Evolutionary conservation across 1,140 invertebrate genomes (phyloP).

Genomic region (Agrilus planipennis): DNA sequence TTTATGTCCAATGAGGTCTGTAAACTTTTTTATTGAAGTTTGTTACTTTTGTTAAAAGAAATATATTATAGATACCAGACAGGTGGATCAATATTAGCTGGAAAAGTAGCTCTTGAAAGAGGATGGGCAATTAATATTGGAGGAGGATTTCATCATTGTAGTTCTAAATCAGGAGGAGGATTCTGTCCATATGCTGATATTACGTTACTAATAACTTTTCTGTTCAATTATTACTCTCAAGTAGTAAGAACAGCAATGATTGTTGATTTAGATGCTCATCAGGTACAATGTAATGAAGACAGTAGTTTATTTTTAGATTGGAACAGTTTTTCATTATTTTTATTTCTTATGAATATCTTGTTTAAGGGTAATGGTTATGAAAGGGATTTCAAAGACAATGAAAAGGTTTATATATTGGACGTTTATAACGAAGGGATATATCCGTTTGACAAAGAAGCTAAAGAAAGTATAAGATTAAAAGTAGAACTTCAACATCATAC

Average conservation of each 20-base stretch:
- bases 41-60: background rate
- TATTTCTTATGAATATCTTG: constrained; percentile 4
- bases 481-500: constrained; percentile 55
- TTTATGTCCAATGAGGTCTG: constrained; percentile 58
- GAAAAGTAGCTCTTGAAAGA: constrained; percentile 62
- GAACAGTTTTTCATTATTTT: background rate
- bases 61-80: constrained; percentile 54
- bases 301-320: constrained; percentile 2
- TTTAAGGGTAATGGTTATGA: constrained; percentile 76
- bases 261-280: constrained; percentile 80
- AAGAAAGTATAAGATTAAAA: constrained; percentile 58
- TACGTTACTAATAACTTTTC: constrained; percentile 57
- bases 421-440: constrained; percentile 76
- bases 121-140: constrained; percentile 88
- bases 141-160: constrained; percentile 79
- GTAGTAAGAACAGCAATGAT: constrained; percentile 64
- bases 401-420: constrained; percentile 74
- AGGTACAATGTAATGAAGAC: constrained; percentile 42
- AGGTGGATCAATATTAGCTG: constrained; percentile 69
- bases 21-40: constrained; percentile 5
- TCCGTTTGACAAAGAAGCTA: constrained; percentile 63
- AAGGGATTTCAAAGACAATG: constrained; percentile 59
- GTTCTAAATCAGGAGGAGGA: constrained; percentile 57
- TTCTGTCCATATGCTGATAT: constrained; percentile 88
- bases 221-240: constrained; percentile 44